Conservation (phyloP, 2,797 vertebrate genomes). For the Falco rusticolus region DNA sequence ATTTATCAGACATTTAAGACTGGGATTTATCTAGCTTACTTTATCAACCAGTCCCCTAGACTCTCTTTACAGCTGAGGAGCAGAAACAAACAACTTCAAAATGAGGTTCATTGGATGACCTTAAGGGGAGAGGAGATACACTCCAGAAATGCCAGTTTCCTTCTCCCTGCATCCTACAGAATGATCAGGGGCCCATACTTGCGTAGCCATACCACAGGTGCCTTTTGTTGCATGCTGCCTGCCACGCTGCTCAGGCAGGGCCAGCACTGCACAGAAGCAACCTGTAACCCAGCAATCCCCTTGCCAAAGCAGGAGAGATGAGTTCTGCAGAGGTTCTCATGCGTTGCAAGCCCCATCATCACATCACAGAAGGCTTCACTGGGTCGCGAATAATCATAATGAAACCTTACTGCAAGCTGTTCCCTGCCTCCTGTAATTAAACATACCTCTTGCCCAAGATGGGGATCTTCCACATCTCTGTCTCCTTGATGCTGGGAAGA, state of each 20-base stretch:
- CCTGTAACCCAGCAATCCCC: background rate
- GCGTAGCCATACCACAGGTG: background rate
- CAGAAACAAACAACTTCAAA: background rate
- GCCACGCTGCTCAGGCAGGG: background rate
- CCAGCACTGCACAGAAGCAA: background rate
- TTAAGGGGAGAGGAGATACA: background rate
- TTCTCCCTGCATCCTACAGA: background rate
- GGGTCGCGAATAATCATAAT: background rate
- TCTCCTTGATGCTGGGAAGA: background rate
- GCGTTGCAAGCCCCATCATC: background rate
- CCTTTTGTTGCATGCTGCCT: background rate
- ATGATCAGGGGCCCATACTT: background rate
- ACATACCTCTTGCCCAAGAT: background rate
- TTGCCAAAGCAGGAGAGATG: background rate
- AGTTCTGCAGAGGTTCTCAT: background rate
- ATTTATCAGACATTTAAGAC: background rate
- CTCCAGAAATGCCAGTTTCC: background rate
- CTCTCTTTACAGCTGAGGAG: background rate
- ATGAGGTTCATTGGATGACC: background rate
- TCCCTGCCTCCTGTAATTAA: background rate
- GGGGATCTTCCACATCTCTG: background rate
- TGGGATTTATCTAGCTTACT: background rate
- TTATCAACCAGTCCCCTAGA: background rate
- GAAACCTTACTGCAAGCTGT: background rate
- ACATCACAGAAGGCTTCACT: background rate